Conservation (phyloP, 1,140 invertebrate species). For the Eriosoma lanigerum region DNA sequence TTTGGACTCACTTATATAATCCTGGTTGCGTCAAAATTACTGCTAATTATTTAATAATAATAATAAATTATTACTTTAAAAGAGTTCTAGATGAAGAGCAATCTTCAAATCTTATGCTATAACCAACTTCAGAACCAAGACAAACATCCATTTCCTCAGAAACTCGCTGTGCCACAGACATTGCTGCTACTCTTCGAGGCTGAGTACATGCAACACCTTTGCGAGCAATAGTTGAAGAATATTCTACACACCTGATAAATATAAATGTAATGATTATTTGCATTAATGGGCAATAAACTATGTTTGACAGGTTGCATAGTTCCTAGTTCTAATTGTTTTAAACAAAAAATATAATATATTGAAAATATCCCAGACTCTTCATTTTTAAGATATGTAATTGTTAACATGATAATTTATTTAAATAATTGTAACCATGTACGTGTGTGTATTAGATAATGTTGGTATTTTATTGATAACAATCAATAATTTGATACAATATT, state of each 20-base stretch:
- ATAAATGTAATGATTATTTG: background rate
- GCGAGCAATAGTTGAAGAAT: slow-evolving; percentile 69
- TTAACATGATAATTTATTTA: too few relatives aligned
- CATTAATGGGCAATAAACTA: background rate
- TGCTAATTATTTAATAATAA: background rate
- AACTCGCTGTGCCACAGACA: slow-evolving; percentile 97
- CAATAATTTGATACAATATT: too few relatives aligned
- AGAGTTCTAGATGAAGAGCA: slow-evolving; percentile 94
- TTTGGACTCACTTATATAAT: too few relatives aligned
- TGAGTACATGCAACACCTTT: slow-evolving; percentile 97
- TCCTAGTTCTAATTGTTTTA: too few relatives aligned
- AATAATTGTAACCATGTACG: too few relatives aligned
- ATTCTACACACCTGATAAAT: slow-evolving; percentile 85
- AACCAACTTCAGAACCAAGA: slow-evolving; percentile 97
- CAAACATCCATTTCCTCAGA: slow-evolving; percentile 99
- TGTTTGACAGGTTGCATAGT: too few relatives aligned
- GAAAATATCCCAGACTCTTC: too few relatives aligned
- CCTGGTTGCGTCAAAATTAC: too few relatives aligned
- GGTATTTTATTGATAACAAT: too few relatives aligned
- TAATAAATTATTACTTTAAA: slow-evolving; percentile 64
- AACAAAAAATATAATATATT: too few relatives aligned
- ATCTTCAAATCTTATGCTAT: slow-evolving; percentile 99
- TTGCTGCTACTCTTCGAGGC: slow-evolving; percentile 95
- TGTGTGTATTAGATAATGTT: too few relatives aligned
- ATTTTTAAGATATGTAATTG: too few relatives aligned